phyloP scores from a whole-genome alignment of 2,797 vertebrate genomes.

The Rousettus madagascariensis region DNA sequence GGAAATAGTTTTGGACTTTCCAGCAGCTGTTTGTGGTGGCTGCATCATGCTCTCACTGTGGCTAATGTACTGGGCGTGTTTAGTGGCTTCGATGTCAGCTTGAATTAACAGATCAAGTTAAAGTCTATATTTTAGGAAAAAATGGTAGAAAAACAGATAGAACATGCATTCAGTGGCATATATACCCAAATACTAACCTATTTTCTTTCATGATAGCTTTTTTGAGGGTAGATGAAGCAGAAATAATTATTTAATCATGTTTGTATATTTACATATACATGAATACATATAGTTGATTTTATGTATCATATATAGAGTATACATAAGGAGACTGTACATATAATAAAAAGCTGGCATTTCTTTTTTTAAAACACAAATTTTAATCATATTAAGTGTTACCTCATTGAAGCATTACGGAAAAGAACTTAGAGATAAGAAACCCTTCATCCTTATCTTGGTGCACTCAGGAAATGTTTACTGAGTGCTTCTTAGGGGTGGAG shows the following conservation, averaged over 20 bases:
- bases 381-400: background rate
- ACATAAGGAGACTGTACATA: background rate
- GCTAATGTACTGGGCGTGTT: background rate
- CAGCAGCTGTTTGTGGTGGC: constrained; percentile 59
- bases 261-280: background rate
- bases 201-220: background rate
- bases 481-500: background rate
- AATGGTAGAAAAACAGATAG: background rate
- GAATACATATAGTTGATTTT: background rate
- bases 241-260: background rate
- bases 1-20: constrained; percentile 66
- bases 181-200: background rate
- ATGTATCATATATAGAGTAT: background rate
- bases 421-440: background rate
- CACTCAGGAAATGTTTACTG: background rate
- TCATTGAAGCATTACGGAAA: background rate
- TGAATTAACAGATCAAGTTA: constrained; percentile 36
- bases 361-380: constrained; percentile 5
- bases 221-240: background rate
- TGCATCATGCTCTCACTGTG: constrained; percentile 32
- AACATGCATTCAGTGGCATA: background rate
- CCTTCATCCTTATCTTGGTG: background rate
- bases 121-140: background rate
- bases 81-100: constrained; percentile 48
- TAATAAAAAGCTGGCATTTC: background rate